phyloP scores from a whole-genome alignment of 2,113 vertebrate species.

The Macquaria australasica region DNA sequence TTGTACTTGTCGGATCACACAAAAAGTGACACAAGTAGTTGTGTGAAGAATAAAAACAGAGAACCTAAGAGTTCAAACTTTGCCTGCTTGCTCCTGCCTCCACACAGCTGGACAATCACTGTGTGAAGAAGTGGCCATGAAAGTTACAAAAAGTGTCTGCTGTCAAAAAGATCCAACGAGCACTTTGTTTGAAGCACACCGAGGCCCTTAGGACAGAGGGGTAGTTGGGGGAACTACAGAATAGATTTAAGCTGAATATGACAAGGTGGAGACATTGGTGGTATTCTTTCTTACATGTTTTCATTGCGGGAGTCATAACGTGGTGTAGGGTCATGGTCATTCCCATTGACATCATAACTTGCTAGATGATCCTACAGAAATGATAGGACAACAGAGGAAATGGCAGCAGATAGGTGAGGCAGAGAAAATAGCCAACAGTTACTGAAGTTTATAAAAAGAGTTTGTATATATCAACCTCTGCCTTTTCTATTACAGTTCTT shows the following conservation, averaged over 20 bases:
- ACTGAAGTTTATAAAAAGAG: neutral
- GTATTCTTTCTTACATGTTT: slow-evolving; percentile 88
- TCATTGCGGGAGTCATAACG: slow-evolving; percentile 92
- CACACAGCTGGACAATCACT: too few species aligned
- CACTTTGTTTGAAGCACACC: neutral
- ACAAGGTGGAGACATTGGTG: neutral
- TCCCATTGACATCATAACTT: slow-evolving; percentile 94
- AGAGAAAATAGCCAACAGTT: neutral
- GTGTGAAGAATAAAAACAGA: too few species aligned
- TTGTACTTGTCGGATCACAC: too few species aligned
- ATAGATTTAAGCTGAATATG: neutral
- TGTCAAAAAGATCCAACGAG: neutral
- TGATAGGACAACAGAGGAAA: neutral
- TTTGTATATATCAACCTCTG: too few species aligned
- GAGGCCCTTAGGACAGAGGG: neutral
- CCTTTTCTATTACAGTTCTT: neutral
- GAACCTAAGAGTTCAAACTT: too few species aligned
- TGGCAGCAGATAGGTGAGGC: neutral
- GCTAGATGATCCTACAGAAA: slow-evolving; percentile 90
- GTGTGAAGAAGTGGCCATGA: neutral
- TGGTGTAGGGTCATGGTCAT: slow-evolving; percentile 91
- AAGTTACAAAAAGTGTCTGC: neutral
- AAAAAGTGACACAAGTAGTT: too few species aligned
- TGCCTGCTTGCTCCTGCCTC: too few species aligned
- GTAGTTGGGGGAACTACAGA: neutral